These are phyloP conservation scores for Parasteatoda tepidariorum DNA, from an alignment of 1,140 invertebrate genomes.

Conservation along the genomic window DNA sequence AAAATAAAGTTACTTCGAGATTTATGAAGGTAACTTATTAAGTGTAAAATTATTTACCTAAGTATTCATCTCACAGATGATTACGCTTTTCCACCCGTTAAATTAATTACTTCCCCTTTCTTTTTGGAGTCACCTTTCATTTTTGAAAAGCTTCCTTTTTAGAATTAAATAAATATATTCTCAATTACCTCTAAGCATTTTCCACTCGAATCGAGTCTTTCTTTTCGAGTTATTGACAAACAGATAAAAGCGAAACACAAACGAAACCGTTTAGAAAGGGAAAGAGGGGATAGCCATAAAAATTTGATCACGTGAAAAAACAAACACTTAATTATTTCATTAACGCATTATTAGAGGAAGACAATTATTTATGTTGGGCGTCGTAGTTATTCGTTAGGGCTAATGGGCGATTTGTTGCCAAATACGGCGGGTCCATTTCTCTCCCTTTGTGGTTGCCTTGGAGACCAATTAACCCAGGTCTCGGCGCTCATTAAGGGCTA, in stretches of 20 bases:
- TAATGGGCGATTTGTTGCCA: slow-evolving; percentile 58
- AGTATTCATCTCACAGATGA: too few relatives aligned
- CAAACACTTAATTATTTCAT: slow-evolving; percentile 57
- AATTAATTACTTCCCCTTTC: too few relatives aligned
- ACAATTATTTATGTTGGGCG: slow-evolving; percentile 55
- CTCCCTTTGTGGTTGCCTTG: slow-evolving; percentile 31
- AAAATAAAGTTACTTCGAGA: too few relatives aligned
- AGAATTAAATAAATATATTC: neutral
- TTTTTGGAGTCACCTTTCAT: too few relatives aligned
- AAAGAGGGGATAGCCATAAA: slow-evolving; percentile 45
- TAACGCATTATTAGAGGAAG: slow-evolving; percentile 47
- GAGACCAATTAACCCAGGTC: slow-evolving; percentile 52
- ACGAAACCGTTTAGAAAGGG: slow-evolving; percentile 15
- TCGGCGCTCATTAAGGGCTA: slow-evolving; percentile 51
- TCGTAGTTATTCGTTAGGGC: slow-evolving; percentile 32
- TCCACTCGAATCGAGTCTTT: neutral
- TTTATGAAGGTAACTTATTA: too few relatives aligned
- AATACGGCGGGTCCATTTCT: slow-evolving; percentile 37
- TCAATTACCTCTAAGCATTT: slow-evolving; percentile 3
- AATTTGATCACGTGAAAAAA: slow-evolving; percentile 34
- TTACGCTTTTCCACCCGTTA: too few relatives aligned
- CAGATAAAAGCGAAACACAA: slow-evolving; percentile 28
- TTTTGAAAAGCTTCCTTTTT: neutral
- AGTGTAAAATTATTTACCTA: too few relatives aligned
- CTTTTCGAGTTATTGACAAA: slow-evolving; percentile 29